Evolutionary conservation across 1,140 invertebrate genomes (phyloP).

Genomic region (Cyclargus thomasi): DNA sequence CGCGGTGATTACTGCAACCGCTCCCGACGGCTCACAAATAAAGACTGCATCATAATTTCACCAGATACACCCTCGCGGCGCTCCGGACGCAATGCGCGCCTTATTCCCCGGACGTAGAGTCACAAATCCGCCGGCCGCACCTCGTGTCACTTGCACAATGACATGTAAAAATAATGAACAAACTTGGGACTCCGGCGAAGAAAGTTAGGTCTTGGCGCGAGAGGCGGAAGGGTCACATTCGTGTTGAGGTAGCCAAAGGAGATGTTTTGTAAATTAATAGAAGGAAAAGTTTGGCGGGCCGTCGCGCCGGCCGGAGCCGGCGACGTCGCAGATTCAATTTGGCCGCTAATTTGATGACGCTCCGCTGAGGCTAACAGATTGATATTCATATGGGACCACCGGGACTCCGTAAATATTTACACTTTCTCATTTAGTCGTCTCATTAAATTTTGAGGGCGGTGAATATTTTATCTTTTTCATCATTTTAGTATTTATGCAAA

Average conservation of each 20-base stretch:
- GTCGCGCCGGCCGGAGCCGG: conserved; percentile 38
- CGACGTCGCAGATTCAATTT: conserved; percentile 74
- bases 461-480: conserved; percentile 25
- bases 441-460: conserved; percentile 28
- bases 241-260: conserved; percentile 35
- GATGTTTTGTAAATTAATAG: conserved; percentile 74
- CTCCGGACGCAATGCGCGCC: conserved; percentile 46
- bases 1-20: conserved; percentile 75
- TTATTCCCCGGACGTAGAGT: conserved; percentile 48
- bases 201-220: conserved; percentile 49
- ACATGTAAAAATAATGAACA: conserved; percentile 76
- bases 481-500: not conserved
- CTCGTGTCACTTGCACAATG: conserved; percentile 70
- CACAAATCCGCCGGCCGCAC: conserved; percentile 35
- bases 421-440: conserved; percentile 43
- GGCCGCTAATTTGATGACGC: conserved; percentile 73
- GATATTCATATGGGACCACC: conserved; percentile 72
- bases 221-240: conserved; percentile 43
- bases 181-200: conserved; percentile 50
- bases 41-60: conserved; percentile 76
- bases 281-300: conserved; percentile 71
- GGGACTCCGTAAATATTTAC: conserved; percentile 56
- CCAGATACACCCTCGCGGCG: conserved; percentile 61
- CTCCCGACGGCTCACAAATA: conserved; percentile 75
- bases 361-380: conserved; percentile 67